Evolutionary conservation across 2,797 vertebrate genomes (phyloP), one percentile per base, ranked within the genome.

Genomic region (Xerus rutilus): DNA sequence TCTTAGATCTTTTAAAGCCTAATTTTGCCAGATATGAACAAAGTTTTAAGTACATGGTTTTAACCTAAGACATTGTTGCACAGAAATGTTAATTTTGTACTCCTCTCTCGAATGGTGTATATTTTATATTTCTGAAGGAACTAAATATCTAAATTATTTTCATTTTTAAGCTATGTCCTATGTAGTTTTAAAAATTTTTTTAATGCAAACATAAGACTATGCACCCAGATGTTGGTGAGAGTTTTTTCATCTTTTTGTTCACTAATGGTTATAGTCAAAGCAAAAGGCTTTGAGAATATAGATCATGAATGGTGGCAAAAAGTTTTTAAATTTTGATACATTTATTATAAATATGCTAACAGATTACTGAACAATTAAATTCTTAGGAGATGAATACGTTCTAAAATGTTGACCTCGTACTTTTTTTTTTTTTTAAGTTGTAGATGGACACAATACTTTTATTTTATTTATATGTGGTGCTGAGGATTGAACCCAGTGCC

Each of bases 101-200:
- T 86, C 7, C 14, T 84, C 59, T 89, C 57, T 86, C 62, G 25
- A 92, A 91, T 11, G 90, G 10, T 86, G 77, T 89, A 18, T 79
- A 57, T 82, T 95, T 92, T 76, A 39, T 92, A 59, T 95, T 81
- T n/a, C 45, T n/a, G 87, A 65, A 81, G 43, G 65, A 83, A 65
- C 39, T 20, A 87, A 11, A 81, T 69, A 74, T 49, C 94, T 93
- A 67, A 89, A 74, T 89, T 92, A 10, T 32, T 32, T 93, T 78
- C 84, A 25, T 86, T 87, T 77, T 79, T 89, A 89, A 93, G 52
- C 32, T 77, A 73, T 1, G 39, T 78, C 18, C n/a, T 92, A 1
- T 67, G 32, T 84, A 82, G 64, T 52, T 87, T 93, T 82, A 84
- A n/a, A 82, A 32, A 30, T 69, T 86, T 90, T 88, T 67, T 69